A percentile compares a stretch with the other conserved stretches of the same genome.
Conservation (phyloP, 2,888 invertebrate genomes). For the Gymnoscelis rufifasciata region DNA sequence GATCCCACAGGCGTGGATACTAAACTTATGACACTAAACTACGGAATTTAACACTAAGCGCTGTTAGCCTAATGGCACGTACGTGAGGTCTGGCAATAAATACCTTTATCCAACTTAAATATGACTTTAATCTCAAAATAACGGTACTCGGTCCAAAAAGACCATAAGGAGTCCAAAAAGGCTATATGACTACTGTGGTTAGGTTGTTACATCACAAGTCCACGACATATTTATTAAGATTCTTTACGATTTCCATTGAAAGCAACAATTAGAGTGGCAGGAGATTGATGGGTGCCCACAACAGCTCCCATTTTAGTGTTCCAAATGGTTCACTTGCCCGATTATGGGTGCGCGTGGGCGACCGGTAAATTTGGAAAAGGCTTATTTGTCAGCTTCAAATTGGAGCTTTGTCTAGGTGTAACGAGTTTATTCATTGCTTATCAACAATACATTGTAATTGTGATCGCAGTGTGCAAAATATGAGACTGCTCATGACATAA, state of each 20-base stretch:
- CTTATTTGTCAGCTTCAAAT: constrained; percentile 11
- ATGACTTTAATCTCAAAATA: neutral
- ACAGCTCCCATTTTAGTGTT: constrained; percentile 23
- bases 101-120: neutral
- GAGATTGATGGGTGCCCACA: constrained; percentile 40
- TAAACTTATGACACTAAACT: too few relatives aligned
- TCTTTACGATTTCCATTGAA: constrained; percentile 35
- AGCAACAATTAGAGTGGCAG: constrained; percentile 40
- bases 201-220: constrained; percentile 12
- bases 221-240: constrained; percentile 27
- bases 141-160: neutral
- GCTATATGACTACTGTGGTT: neutral
- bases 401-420: constrained; percentile 6
- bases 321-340: constrained; percentile 23
- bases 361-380: constrained; percentile 7
- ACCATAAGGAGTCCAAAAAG: neutral
- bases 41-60: too few relatives aligned
- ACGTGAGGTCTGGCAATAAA: neutral
- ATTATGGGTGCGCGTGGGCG: constrained; percentile 21
- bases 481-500: neutral
- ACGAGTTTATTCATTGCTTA: constrained; percentile 5
- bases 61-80: neutral
- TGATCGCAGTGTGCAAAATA: neutral
- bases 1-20: too few relatives aligned
- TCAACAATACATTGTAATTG: neutral